Base-by-base conservation (phyloP, 2,888 invertebrate genomes). In the Nudaria mundana region DNA sequence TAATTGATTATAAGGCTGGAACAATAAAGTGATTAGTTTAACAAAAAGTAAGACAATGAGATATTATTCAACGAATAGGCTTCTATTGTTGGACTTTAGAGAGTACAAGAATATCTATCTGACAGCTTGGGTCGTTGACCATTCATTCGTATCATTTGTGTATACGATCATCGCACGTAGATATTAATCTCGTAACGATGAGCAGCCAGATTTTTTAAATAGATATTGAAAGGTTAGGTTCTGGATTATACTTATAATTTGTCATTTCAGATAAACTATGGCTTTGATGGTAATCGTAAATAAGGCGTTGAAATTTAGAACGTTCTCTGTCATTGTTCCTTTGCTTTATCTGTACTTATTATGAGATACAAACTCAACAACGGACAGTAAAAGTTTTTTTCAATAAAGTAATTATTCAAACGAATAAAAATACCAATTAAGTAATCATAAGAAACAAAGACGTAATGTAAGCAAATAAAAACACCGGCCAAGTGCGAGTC, bases 11-110 rank as follows among this genome's bases (percentile, higher is more conserved):
- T 77, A 79, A 74, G 75, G 81, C 71, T 72, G 72, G 80, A 87
- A 87, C 87, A 88, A 88, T 87, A 81, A 84, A 87, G 83, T 86
- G 86, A 87, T 87, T 88, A 88, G 85, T 83, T 78, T 65, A 75
- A 88, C 82, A 84, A 85, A 86, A 87, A 81, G 77, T 79, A 77
- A 81, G 85, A 87, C 87, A 87, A 87, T 85, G 86, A 87, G 71
- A 82, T 86, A 87, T 88, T 86, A 86, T 85, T 81, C 78, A 71
- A 68, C 60, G 68, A 73, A 83, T 81, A 81, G 73, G 72, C 75
- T 76, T 63, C 79, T 78, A 84, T 84, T 81, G 83, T 83, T 75
- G 71, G 66, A 52, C 63, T 69, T 68, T 55, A 67, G 78, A 78
- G 73, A 70, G 64, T 63, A 70, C 57, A 63, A 57, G 70, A 67